Base-by-base conservation (phyloP, 1,140 invertebrate species). In the Neelides sp. region DNA sequence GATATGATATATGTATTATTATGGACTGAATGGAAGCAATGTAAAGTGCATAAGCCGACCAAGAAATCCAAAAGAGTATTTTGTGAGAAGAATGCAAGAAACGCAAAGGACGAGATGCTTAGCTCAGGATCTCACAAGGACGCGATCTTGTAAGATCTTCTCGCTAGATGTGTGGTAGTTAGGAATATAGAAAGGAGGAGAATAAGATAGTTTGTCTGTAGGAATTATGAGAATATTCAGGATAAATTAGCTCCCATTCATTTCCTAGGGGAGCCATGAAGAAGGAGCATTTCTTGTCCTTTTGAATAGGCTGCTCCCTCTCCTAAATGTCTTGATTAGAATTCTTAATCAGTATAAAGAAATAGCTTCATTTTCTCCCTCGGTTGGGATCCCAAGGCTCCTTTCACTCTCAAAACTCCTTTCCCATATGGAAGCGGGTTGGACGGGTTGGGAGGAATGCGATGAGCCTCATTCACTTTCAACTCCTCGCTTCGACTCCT, bases 161-260 rank as follows among this genome's bases (percentile, higher is more conserved):
- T n/a, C n/a, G n/a, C n/a, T n/a, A n/a, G n/a, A n/a, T n/a, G n/a
- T n/a, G n/a, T n/a, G n/a, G 28, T 32, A n/a, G 28, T 13, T 8
- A 32, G 28, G 28, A 32, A 32, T 32, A 32, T 32, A 32, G n/a
- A 32, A 8, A 32, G 7, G n/a, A 32, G 7, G 28, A 32, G 28
- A 32, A 8, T 7, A 32, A 32, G 28, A 5, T 8, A 32, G 7
- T 32, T 55, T 55, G 54, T 55, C 54, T 48, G 43, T 42, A 55
- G 48, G 49, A 55, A 55, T 55, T 55, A 55, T 55, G 54, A 57
- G 50, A 57, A 57, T 52, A 57, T 57, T 57, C 50, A 52, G 54
- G 54, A 57, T 57, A 57, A 57, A 57, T 57, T 57, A 57, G 54
- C 50, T 57, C 50, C 35, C 54, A 57, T 52, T 57, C 50, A 57